Evolutionary conservation across 2,797 vertebrate species (phyloP).

Genomic region (Orientallactaga sibirica): DNA sequence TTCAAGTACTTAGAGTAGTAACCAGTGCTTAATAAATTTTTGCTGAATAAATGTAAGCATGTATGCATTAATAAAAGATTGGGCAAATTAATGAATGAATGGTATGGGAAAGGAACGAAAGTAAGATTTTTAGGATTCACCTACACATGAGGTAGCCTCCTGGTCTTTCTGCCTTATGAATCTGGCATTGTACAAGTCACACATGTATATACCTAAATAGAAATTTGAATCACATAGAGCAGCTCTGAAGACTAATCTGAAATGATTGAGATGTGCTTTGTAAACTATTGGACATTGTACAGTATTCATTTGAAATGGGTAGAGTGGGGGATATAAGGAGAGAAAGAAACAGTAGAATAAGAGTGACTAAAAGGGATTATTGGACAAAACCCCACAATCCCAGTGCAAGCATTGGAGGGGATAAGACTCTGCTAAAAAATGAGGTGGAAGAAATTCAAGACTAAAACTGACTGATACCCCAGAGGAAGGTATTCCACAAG

Average conservation of each 20-base stretch:
- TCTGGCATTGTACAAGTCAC: slow-evolving; percentile 8
- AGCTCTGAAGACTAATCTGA: slow-evolving; percentile 25
- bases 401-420: neutral
- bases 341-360: neutral
- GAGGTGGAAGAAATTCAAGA: neutral
- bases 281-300: slow-evolving; percentile 31
- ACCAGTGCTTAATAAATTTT: neutral
- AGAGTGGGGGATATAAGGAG: neutral
- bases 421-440: neutral
- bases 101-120: neutral
- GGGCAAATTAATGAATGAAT: neutral
- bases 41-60: neutral
- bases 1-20: neutral
- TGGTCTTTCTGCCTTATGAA: neutral
- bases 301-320: slow-evolving; percentile 27
- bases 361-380: neutral
- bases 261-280: slow-evolving; percentile 35
- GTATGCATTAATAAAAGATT: neutral
- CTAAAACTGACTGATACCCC: neutral
- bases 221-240: neutral
- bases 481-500: neutral
- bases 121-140: neutral
- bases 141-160: neutral
- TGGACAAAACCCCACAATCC: slow-evolving; percentile 11
- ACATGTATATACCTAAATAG: slow-evolving; percentile 33